Percentiles rank a stretch among this genome's conserved stretches.
Evolutionary conservation across 2,797 vertebrate genomes (phyloP).

Genomic region (Hydrophis major): DNA sequence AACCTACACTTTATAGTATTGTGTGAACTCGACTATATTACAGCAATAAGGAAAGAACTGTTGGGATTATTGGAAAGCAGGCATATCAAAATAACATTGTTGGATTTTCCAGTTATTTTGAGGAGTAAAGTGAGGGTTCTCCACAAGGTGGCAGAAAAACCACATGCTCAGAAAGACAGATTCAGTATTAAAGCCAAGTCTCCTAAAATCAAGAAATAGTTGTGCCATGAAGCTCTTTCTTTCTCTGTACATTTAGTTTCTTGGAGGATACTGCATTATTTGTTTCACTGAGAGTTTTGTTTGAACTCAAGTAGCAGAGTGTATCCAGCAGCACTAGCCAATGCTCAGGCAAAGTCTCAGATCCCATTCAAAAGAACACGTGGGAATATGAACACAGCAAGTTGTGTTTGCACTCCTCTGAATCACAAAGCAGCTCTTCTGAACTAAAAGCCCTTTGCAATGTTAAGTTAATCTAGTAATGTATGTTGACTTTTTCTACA

Average conservation of each 20-base stretch:
- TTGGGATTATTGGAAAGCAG: background rate
- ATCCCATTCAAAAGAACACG: background rate
- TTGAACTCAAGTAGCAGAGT: background rate
- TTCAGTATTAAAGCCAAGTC: conserved; percentile 1
- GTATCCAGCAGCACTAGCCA: background rate
- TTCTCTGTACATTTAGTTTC: background rate
- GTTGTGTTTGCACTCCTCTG: background rate
- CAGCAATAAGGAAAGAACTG: background rate
- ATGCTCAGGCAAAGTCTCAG: background rate
- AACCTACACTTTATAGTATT: background rate
- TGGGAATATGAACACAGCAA: background rate
- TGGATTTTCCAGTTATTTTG: conserved; percentile 2
- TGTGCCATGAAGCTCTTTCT: background rate
- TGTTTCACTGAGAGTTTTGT: background rate
- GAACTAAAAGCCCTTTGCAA: background rate
- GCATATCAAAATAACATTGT: conserved; percentile 7
- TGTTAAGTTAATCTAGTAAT: background rate
- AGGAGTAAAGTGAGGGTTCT: conserved; percentile 59
- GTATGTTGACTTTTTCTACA: background rate
- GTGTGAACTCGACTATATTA: background rate
- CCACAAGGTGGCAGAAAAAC: conserved; percentile 80
- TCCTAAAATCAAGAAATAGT: conserved; percentile 32
- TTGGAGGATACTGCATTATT: background rate
- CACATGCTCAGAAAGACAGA: conserved; percentile 57
- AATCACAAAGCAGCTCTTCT: background rate